Evolutionary conservation across 2,888 invertebrate species (phyloP).

Genomic region (Epistrophe eligans): DNA sequence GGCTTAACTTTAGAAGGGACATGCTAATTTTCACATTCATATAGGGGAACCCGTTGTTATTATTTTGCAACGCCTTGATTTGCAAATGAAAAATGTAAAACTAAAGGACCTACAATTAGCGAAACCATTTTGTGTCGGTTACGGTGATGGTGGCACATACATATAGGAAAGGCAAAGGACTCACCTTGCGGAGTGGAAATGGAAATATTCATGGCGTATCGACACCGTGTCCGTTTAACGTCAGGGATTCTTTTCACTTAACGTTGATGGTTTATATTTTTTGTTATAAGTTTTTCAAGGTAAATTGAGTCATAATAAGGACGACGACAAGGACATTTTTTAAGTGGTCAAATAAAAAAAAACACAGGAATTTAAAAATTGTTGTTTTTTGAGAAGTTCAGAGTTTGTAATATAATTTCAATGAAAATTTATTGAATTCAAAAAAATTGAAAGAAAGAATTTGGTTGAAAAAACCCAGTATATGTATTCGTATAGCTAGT

Average conservation of each 20-base stretch:
- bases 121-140: conserved; percentile 16
- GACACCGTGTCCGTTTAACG: conserved; percentile 66
- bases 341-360: background rate
- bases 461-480: no score
- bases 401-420: no score
- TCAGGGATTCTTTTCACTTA: conserved; percentile 38
- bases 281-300: conserved; percentile 57
- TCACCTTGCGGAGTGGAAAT: conserved; percentile 56
- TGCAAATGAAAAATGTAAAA: conserved; percentile 57
- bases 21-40: conserved; percentile 60
- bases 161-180: conserved; percentile 12
- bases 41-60: conserved; percentile 48
- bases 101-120: conserved; percentile 48
- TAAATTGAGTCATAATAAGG: conserved; percentile 55
- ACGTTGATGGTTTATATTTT: conserved; percentile 29
- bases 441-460: no score
- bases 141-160: background rate
- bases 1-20: background rate
- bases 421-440: no score
- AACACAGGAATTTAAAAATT: background rate
- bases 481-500: no score
- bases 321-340: conserved; percentile 45
- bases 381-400: background rate
- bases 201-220: conserved; percentile 63
- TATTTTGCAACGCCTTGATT: conserved; percentile 28